Percentiles rank a stretch among this genome's conserved stretches.
Conservation (phyloP, 2,888 invertebrate species). For the Nomada lathburiana region DNA sequence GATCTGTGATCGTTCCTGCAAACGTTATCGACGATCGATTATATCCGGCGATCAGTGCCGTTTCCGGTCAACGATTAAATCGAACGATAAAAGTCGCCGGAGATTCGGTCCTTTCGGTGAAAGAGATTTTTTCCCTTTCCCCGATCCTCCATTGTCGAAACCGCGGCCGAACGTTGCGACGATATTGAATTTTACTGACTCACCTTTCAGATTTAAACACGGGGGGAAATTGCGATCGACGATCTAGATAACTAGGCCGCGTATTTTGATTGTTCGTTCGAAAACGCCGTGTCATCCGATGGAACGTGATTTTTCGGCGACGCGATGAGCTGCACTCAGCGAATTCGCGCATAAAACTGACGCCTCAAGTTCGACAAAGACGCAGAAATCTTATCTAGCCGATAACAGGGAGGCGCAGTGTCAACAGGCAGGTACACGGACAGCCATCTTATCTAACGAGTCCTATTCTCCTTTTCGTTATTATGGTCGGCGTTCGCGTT, state of each 20-base stretch:
- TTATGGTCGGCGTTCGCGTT: constrained; percentile 18
- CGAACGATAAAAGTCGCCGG: background rate
- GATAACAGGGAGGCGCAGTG: constrained; percentile 75
- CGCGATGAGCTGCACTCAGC: constrained; percentile 57
- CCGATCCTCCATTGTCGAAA: background rate
- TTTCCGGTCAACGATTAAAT: constrained; percentile 58
- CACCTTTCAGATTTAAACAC: constrained; percentile 58
- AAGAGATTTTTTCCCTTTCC: background rate
- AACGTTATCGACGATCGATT: constrained; percentile 26
- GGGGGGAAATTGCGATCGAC: background rate
- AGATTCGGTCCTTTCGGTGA: background rate
- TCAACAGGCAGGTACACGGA: constrained; percentile 73
- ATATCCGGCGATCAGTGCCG: constrained; percentile 42
- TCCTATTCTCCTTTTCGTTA: constrained; percentile 66
- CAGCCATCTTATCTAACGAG: constrained; percentile 66
- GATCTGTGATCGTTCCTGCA: constrained; percentile 37
- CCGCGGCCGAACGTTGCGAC: no score
- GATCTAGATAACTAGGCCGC: no score
- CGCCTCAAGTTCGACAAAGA: constrained; percentile 70
- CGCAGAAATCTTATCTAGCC: constrained; percentile 76
- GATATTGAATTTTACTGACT: constrained; percentile 39
- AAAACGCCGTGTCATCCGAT: no score
- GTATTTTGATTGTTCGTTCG: background rate
- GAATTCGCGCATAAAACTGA: constrained; percentile 70
- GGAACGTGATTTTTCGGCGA: constrained; percentile 11